Evolutionary conservation across 1,140 invertebrate genomes (phyloP).

Genomic region (Telenomus remus): DNA sequence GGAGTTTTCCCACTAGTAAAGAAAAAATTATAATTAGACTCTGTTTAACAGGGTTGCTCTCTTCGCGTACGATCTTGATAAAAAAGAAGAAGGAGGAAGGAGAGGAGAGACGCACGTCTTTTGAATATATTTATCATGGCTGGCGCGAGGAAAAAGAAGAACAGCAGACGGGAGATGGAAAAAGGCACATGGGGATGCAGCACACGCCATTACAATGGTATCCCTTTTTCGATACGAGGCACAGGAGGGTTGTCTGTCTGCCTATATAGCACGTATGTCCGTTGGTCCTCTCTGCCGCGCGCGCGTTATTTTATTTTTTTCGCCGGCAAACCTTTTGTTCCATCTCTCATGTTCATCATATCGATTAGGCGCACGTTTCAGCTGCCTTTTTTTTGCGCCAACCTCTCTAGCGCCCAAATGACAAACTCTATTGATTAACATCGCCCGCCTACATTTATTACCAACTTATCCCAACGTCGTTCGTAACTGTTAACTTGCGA

Average conservation of each 20-base stretch:
- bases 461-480: no score
- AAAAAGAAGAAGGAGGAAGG: background rate
- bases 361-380: conserved; percentile 41
- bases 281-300: conserved; percentile 47
- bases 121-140: conserved; percentile 46
- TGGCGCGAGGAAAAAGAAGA: conserved; percentile 24
- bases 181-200: conserved; percentile 50
- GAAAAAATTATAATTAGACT: conserved; percentile 28
- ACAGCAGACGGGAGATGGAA: conserved; percentile 24
- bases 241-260: conserved; percentile 51
- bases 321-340: conserved; percentile 50
- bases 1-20: conserved; percentile 6
- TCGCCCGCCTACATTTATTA: background rate
- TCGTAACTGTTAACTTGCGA: no score
- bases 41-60: conserved; percentile 22
- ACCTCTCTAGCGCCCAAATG: background rate
- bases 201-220: conserved; percentile 52
- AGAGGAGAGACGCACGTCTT: conserved; percentile 21
- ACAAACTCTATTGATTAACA: conserved; percentile 19
- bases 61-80: conserved; percentile 36
- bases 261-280: conserved; percentile 47
- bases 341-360: conserved; percentile 50
- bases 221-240: conserved; percentile 57
- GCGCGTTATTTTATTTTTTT: conserved; percentile 54
- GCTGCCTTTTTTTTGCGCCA: conserved; percentile 29